Evolutionary conservation across 1,140 invertebrate genomes (phyloP).

Genomic region (Triops longicaudatus): DNA sequence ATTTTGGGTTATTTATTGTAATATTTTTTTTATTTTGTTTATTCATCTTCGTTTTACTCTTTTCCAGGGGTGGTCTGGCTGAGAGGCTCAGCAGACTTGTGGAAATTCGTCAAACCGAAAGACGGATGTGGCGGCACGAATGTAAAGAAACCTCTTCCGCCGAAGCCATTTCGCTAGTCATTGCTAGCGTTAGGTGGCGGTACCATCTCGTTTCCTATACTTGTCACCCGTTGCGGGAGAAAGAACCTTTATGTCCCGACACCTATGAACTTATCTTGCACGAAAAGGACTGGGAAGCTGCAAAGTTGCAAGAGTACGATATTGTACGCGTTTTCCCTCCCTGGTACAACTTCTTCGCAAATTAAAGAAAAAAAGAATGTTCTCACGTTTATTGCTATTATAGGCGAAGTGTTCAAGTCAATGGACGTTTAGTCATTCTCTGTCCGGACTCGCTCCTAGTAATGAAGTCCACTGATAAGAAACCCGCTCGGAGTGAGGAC

Average conservation of each 20-base stretch:
- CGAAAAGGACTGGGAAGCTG: background rate
- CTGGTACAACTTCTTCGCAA: background rate
- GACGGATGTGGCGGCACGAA: conserved; percentile 13
- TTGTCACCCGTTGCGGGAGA: background rate
- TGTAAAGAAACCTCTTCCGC: background rate
- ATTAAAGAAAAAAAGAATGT: background rate
- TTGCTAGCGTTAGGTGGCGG: background rate
- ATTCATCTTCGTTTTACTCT: background rate
- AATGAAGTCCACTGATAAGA: background rate
- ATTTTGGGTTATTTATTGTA: no score
- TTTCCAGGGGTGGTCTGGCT: background rate
- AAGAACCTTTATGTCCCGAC: background rate
- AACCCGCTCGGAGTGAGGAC: background rate
- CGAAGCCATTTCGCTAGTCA: background rate
- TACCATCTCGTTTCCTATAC: background rate
- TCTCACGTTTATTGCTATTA: background rate
- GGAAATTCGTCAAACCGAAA: conserved; percentile 5
- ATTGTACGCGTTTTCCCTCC: background rate
- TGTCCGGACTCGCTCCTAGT: background rate
- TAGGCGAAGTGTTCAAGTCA: background rate
- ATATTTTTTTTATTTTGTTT: no score
- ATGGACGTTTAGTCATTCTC: background rate
- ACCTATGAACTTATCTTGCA: background rate
- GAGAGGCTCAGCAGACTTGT: conserved; percentile 9
- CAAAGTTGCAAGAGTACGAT: background rate